Percentiles rank a stretch among this genome's conserved stretches.
Evolutionary conservation across 2,113 vertebrate genomes (phyloP).

Genomic region (Sorex araneus): DNA sequence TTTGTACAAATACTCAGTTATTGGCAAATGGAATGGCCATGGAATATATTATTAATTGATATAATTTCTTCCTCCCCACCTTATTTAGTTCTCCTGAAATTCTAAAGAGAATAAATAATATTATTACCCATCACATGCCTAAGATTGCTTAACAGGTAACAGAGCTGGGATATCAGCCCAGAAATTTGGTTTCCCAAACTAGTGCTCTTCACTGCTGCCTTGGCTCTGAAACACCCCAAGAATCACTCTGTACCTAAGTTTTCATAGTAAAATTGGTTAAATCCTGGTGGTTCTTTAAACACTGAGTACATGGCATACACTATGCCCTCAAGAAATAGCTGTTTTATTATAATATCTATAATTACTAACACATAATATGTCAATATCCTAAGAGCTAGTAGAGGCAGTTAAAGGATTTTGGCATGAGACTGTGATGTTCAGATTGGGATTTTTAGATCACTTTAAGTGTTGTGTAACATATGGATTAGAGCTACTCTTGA

Average conservation of each 20-base stretch:
- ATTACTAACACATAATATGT: too few species aligned
- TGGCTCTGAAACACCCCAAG: background rate
- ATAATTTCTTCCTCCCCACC: background rate
- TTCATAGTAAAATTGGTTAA: conserved; percentile 29
- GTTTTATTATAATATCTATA: background rate
- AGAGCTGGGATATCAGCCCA: background rate
- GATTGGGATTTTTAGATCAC: conserved; percentile 37
- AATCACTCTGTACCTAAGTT: background rate
- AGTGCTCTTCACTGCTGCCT: background rate
- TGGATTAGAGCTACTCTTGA: background rate
- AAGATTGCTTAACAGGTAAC: background rate
- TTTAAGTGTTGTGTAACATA: background rate
- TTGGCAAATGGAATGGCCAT: background rate
- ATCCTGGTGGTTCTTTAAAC: background rate
- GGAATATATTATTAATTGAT: background rate
- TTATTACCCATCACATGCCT: background rate
- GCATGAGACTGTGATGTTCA: background rate
- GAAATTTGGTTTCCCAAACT: background rate
- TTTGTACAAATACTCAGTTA: background rate
- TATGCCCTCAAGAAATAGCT: conserved; percentile 22
- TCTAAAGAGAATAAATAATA: background rate
- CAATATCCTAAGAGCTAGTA: background rate
- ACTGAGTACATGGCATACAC: background rate
- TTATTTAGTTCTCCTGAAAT: background rate
- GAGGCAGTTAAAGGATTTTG: conserved; percentile 31